Base-by-base conservation (phyloP, 1,140 invertebrate genomes). In the Zaprionus lachaisei region DNA sequence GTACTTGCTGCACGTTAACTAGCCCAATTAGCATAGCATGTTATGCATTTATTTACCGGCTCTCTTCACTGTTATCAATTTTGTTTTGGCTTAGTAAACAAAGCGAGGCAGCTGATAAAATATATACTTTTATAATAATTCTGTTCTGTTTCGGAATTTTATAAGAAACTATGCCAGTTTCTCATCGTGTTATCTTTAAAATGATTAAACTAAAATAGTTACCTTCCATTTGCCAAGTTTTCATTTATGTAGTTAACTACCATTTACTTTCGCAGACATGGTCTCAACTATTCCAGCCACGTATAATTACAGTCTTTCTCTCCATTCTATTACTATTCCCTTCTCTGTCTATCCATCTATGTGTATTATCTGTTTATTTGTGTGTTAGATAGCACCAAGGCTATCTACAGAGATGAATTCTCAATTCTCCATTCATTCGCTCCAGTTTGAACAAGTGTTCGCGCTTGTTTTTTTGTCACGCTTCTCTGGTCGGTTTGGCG, bases 361-460 rank as follows among this genome's bases (percentile, higher is more conserved):
- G 47, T 24, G 47, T 4, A 56, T 66, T 31, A 54, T 62, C 34
- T 47, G 65, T 6, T 2, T 44, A 20, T 56, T 15, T 41, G 47
- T 49, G 47, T 20, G 47, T 49, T 47, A 47, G n/a, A 24, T n/a
- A 54, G 17, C 17, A 4, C 9, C 14, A 14, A 14, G 12, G 41
- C n/a, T n/a, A 5, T 17, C 41, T 47, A 47, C 24, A 56, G 31
- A 63, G 31, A 55, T 28, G 24, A 4, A 28, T 7, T 68, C 58
- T 74, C 22, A 70, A 58, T 64, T 38, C 34, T 60, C 15, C 22
- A 65, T 72, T 72, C 37, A 61, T 34, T 55, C 38, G 75, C 51
- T 77, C 71, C 72, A 79, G 76, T 89, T 84, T 81, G 55, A 56
- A 75, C 85, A 84, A 81, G 65, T 90, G 81, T 79, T 79, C 72